Conservation (phyloP, 2,888 invertebrate genomes). For the Xestia xanthographa region DNA sequence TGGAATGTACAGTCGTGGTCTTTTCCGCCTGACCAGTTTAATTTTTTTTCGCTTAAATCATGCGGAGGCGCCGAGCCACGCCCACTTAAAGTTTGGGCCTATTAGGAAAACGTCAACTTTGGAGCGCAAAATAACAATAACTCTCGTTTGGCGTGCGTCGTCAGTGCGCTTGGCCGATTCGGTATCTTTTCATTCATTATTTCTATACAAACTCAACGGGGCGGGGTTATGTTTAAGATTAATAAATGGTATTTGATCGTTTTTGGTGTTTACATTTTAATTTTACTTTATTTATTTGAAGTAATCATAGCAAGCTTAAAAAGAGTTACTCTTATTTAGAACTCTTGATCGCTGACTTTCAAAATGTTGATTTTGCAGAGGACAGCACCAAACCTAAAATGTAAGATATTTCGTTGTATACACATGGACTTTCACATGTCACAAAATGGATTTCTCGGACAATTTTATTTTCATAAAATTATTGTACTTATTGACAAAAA, state of each 20-base stretch:
- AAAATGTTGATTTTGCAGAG: neutral
- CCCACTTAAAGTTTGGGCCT: no score
- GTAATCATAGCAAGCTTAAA: neutral
- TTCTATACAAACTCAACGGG: no score
- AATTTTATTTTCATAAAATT: neutral
- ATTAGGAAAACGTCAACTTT: no score
- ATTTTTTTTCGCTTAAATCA: no score
- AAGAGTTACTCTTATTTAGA: neutral
- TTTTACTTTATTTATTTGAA: neutral
- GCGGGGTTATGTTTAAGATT: neutral
- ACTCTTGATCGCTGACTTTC: neutral
- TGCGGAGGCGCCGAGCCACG: no score
- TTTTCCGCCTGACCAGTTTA: no score
- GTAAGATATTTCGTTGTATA: no score
- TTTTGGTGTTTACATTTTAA: neutral
- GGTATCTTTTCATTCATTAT: no score
- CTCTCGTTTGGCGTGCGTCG: no score
- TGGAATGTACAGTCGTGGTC: no score
- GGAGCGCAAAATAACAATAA: no score
- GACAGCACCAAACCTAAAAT: neutral
- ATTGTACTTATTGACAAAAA: slow-evolving; percentile 4
- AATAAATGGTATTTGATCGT: neutral
- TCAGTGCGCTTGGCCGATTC: no score
- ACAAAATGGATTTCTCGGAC: neutral
- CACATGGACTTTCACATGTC: neutral